Evolutionary conservation across 2,113 vertebrate species (phyloP).

Genomic region (Tonatia bakeri): DNA sequence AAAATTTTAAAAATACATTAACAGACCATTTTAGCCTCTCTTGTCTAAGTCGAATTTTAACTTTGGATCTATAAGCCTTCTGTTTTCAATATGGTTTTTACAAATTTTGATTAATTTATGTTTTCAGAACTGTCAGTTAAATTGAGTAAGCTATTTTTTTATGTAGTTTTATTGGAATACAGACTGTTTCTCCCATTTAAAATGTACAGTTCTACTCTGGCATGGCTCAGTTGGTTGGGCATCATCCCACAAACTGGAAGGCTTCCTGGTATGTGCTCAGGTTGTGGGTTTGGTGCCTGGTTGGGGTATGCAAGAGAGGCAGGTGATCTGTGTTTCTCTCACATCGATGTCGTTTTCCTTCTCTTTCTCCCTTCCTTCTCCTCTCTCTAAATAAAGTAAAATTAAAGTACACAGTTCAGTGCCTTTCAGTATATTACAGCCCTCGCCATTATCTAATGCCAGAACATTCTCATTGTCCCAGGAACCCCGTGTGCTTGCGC

Average conservation of each 20-base stretch:
- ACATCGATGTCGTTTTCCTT: no score
- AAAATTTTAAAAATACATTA: neutral
- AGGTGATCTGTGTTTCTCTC: no score
- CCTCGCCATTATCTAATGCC: neutral
- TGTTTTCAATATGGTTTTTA: neutral
- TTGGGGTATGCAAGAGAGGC: no score
- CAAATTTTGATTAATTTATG: neutral
- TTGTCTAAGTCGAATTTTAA: conserved; percentile 15
- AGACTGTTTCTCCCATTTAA: neutral
- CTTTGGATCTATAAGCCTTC: neutral
- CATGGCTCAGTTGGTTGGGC: no score
- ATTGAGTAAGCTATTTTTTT: neutral
- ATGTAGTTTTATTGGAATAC: neutral
- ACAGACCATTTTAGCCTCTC: neutral
- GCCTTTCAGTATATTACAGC: neutral
- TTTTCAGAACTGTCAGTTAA: neutral
- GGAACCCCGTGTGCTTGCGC: neutral
- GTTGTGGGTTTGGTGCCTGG: no score
- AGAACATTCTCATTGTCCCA: neutral
- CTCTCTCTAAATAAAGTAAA: no score
- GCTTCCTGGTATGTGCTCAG: no score
- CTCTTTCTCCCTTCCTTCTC: no score
- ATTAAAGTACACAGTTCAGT: neutral
- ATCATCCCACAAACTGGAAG: no score
- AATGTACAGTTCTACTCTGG: neutral